phyloP scores from a whole-genome alignment of 64 coral and sea anemone species.

The Catalaphyllia jardinei region DNA sequence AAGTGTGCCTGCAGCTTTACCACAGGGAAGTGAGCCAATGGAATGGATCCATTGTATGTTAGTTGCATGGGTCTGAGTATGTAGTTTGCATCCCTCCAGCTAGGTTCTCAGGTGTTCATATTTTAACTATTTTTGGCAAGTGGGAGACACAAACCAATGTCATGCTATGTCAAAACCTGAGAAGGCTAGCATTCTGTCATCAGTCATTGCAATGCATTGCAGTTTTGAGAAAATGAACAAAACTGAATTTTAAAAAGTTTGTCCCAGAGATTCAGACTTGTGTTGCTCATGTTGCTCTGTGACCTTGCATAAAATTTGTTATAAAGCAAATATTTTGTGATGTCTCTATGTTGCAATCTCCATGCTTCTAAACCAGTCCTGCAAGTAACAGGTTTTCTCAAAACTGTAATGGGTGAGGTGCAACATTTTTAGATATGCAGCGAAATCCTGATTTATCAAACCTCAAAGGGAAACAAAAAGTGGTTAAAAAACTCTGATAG shows the following conservation, averaged over 20 bases:
- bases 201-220: neutral
- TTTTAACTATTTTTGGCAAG: neutral
- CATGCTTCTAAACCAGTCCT: neutral
- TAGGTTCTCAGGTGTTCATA: neutral
- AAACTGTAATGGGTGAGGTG: neutral
- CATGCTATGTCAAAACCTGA: neutral
- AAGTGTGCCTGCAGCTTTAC: slow-evolving; percentile 33
- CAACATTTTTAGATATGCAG: neutral
- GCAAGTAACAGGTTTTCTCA: neutral
- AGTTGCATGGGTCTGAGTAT: slow-evolving; percentile 18
- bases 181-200: neutral
- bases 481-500: too few species aligned
- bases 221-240: neutral
- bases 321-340: neutral
- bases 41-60: slow-evolving; percentile 75
- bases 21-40: slow-evolving; percentile 43
- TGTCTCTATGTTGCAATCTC: neutral
- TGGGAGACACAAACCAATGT: neutral
- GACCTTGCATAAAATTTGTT: neutral
- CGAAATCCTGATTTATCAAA: too few species aligned
- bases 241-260: neutral
- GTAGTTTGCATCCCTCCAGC: neutral
- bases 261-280: too few species aligned
- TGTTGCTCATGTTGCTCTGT: too few species aligned
- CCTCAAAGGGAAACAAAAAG: too few species aligned